A percentile compares a stretch with the other conserved stretches of the same genome.
phyloP scores from a whole-genome alignment of 2,888 invertebrate genomes.

The Ormyrus nitidulus region DNA sequence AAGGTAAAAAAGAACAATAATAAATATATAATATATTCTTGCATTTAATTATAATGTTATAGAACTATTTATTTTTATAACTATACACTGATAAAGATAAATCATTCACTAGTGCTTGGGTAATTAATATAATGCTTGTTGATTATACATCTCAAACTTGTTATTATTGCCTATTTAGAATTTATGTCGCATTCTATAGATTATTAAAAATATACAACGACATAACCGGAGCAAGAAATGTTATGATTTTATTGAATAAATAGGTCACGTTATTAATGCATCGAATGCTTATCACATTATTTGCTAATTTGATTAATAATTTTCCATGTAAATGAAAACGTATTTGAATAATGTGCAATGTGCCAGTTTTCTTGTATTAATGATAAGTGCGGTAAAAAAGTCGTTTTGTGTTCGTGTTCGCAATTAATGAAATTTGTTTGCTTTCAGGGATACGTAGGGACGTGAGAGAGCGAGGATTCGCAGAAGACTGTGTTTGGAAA shows the following conservation, averaged over 20 bases:
- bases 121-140: no score
- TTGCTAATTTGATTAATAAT: no score
- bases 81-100: no score
- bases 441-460: slow-evolving; percentile 74
- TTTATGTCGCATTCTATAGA: no score
- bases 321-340: background rate
- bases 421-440: slow-evolving; percentile 35
- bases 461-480: slow-evolving; percentile 70
- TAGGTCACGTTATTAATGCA: no score
- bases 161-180: no score
- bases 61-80: background rate
- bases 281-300: no score
- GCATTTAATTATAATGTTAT: background rate
- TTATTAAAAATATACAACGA: no score
- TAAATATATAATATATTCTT: background rate
- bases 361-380: background rate
- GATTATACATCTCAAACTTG: no score
- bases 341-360: background rate
- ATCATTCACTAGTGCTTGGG: no score
- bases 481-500: slow-evolving; percentile 72
- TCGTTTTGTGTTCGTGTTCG: background rate
- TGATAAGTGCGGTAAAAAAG: background rate
- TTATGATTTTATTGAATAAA: no score
- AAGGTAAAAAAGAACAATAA: background rate
- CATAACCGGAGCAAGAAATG: no score